Base-by-base conservation (phyloP, 2,888 invertebrate genomes). In the Agapostemon virescens region DNA sequence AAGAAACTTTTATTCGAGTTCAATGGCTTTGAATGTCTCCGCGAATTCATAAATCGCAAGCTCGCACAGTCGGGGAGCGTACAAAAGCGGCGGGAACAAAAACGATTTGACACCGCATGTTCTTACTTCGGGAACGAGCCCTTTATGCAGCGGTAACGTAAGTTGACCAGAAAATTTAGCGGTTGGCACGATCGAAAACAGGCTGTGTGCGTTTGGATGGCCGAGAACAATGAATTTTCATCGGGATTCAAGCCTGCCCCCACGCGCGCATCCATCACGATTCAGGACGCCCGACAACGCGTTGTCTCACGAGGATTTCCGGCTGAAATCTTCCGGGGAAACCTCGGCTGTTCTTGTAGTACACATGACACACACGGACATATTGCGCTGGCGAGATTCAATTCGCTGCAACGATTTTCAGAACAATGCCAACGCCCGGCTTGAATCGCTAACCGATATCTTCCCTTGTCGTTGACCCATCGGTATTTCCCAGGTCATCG, bases 241-340 rank as follows among this genome's bases (percentile, higher is more conserved):
- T 81, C 72, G 71, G 69, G 72, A 75, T 69, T 72, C 81, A 30
- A 72, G 40, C 17, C 71, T 23, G 40, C 20, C 6, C 26, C 23
- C 38, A 1, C 26, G 9, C 17, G 40, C 70, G 23, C 45, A 81
- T 81, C 58, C 66, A 75, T 81, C 81, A 81, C 69, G 75, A 81
- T 71, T 74, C 68, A 26, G 30, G 40, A 40, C 68, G 63, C 40
- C 40, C 30, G 68, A 49, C 49, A 67, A 72, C 74, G 23, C 64
- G 64, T 45, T 63, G 68, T 81, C 81, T 68, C 81, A 5, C 33
- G 69, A 52, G 71, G 58, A 72, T 75, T 81, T 81, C 69, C 81
- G 40, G 67, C 13, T 55, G 67, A 69, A 72, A 71, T 73, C 81
- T 72, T 69, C 33, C 58, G 13, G 20, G 13, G 11, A 49, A 52